Evolutionary conservation across 2,797 vertebrate genomes (phyloP).

Genomic region (Florisuga fusca): DNA sequence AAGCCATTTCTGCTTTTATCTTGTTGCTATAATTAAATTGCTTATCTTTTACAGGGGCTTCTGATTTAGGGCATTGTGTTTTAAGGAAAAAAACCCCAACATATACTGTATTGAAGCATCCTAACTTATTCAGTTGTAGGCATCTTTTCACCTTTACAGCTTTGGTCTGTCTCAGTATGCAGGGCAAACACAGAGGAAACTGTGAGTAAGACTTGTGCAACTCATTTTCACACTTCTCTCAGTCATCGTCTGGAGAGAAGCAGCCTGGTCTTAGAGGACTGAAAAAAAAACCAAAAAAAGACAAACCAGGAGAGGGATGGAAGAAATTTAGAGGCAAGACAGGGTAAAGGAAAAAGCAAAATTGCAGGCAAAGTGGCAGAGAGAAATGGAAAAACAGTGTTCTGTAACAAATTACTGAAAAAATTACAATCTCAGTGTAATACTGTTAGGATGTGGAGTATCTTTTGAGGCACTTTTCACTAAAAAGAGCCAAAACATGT

Average conservation of each 20-base stretch:
- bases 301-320: background rate
- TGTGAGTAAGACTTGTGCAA: background rate
- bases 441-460: background rate
- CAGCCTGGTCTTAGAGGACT: background rate
- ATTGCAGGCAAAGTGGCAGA: background rate
- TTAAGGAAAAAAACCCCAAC: background rate
- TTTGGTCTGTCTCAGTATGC: conserved; percentile 37
- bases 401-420: background rate
- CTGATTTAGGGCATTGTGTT: conserved; percentile 43
- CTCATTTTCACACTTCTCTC: conserved; percentile 38
- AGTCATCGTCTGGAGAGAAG: conserved; percentile 20
- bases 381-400: background rate
- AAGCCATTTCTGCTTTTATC: conserved; percentile 57
- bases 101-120: background rate
- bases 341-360: background rate
- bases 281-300: background rate
- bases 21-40: conserved; percentile 41
- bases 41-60: conserved; percentile 54
- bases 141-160: conserved; percentile 18
- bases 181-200: conserved; percentile 44
- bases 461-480: background rate
- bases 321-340: conserved; percentile 2
- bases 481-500: background rate
- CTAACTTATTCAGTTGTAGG: conserved; percentile 14
- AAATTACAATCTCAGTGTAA: background rate